Evolutionary conservation across 1,140 invertebrate genomes (phyloP).

Genomic region (Zelostemma sp.): DNA sequence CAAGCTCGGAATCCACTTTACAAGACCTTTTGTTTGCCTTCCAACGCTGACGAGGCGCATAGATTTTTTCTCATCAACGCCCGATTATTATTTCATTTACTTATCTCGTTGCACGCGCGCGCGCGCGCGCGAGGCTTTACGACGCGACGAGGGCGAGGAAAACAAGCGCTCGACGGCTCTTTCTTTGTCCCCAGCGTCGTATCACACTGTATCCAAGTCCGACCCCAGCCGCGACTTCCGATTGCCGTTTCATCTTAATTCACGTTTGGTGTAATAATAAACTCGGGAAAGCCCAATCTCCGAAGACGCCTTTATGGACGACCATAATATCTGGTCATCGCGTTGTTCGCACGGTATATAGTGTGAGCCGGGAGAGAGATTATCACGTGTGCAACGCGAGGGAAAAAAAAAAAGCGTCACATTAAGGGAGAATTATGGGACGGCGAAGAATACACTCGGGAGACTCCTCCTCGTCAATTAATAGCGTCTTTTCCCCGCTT

Average conservation of each 20-base stretch:
- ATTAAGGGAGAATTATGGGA: slow-evolving; percentile 67
- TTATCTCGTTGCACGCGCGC: slow-evolving; percentile 53
- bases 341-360: slow-evolving; percentile 33
- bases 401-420: slow-evolving; percentile 58
- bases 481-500: slow-evolving; percentile 48
- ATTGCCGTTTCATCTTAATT: slow-evolving; percentile 64
- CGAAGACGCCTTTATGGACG: slow-evolving; percentile 61
- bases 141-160: neutral
- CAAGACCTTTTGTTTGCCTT: slow-evolving; percentile 40
- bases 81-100: slow-evolving; percentile 6
- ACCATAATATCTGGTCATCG: slow-evolving; percentile 60
- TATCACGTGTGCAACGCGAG: slow-evolving; percentile 52
- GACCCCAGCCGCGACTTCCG: slow-evolving; percentile 55
- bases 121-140: slow-evolving; percentile 33
- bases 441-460: slow-evolving; percentile 47
- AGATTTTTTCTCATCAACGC: slow-evolving; percentile 6
- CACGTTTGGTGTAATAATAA: slow-evolving; percentile 59
- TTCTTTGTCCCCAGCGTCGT: slow-evolving; percentile 10
- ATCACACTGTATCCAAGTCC: slow-evolving; percentile 11
- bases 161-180: slow-evolving; percentile 9
- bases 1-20: slow-evolving; percentile 39
- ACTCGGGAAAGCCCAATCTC: slow-evolving; percentile 60
- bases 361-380: slow-evolving; percentile 57
- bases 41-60: slow-evolving; percentile 4
- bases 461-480: slow-evolving; percentile 63